Base-by-base conservation (phyloP, 2,797 vertebrate genomes). In the Carduelis carduelis region DNA sequence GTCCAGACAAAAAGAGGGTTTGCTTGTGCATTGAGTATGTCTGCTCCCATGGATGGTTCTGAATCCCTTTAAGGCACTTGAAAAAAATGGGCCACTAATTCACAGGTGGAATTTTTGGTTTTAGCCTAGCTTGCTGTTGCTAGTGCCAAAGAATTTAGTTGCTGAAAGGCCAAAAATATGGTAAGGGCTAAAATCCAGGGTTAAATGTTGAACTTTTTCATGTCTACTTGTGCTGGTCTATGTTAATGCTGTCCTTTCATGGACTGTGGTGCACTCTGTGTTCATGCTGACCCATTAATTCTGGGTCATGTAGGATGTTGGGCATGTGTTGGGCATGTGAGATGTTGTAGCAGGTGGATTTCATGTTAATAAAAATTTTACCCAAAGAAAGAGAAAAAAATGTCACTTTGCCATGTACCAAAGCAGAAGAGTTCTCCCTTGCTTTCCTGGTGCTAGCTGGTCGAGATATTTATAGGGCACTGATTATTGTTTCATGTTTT, bases 291-390 rank as follows among this genome's bases (percentile, higher is more conserved):
- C 61, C 80, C 52, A 91, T 59, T 22, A 89, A 17, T 87, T 16
- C 83, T 86, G 46, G 46, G 66, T 39, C 46, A 34, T 26, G 52
- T 77, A 69, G 53, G 64, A 80, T 59, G 63, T 52, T 71, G 39
- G 26, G 34, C 43, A 43, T 26, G 44, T 59, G 63, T 52, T 71
- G 39, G 26, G 34, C 43, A 43, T 26, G 44, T 79, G 86, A 66
- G 64, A 72, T 59, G 75, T 57, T 74, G 49, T 44, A 63, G 30
- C 60, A 78, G 72, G 59, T 56, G 53, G 43, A 57, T 76, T 76
- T 86, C 32, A n/a, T 71, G 39, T 69, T 93, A 92, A 76, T 59
- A 75, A 69, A 37, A 74, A 87, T 89, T 91, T 89, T 66, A 90
- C 56, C 26, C 60, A 86, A 76, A 74, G 61, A 85, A 91, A 65